Percentiles rank a stretch among this genome's conserved stretches.
These are phyloP conservation scores for Heterochromis multidens DNA, from an alignment of 2,113 vertebrate species.

Conservation along the genomic window DNA sequence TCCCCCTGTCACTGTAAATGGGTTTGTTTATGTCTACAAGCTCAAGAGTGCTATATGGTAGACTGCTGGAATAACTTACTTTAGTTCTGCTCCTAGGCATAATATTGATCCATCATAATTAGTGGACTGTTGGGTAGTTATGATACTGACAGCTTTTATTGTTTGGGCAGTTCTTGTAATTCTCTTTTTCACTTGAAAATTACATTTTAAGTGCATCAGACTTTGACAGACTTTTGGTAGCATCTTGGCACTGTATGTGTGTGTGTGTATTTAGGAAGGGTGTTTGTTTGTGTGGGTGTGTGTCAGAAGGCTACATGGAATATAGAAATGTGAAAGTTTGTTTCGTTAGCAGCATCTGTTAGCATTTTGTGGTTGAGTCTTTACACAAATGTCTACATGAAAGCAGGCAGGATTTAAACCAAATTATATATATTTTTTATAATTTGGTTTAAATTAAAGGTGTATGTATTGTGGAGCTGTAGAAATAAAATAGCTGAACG, in stretches of 20 bases:
- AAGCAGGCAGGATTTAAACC: neutral
- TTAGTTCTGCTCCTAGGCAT: neutral
- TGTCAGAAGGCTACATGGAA: neutral
- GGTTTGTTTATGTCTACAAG: constrained; percentile 26
- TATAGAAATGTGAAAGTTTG: neutral
- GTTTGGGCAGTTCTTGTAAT: neutral
- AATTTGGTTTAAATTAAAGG: no score
- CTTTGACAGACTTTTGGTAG: neutral
- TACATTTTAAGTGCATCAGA: neutral
- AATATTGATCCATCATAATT: neutral
- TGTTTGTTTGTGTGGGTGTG: no score
- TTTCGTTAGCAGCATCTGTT: neutral
- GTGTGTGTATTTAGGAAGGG: no score
- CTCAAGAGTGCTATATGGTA: neutral
- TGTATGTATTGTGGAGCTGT: no score
- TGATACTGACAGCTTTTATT: neutral
- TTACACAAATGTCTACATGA: neutral
- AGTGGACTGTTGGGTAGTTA: neutral
- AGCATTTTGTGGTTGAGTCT: neutral
- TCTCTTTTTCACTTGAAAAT: neutral
- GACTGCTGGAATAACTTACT: neutral
- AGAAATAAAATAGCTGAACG: neutral
- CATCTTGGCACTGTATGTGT: neutral
- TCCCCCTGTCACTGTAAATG: constrained; percentile 39
- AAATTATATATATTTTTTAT: neutral